These are phyloP conservation scores for Enteromius argenteus DNA, from an alignment of 2,797 vertebrate species.

Conservation along the genomic window DNA sequence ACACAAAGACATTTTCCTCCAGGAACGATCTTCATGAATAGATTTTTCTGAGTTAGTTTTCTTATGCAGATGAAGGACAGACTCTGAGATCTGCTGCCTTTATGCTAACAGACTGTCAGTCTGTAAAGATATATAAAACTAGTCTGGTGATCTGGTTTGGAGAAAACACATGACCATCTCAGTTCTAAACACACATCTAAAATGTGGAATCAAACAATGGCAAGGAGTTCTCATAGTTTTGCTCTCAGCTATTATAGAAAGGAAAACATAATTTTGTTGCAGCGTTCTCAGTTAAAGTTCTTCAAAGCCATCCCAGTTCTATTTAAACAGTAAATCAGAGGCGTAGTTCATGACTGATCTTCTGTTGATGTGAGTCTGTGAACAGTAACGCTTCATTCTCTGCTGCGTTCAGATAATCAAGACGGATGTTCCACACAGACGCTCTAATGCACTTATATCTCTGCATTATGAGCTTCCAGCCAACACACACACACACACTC, in stretches of 20 bases:
- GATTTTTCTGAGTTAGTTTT: background rate
- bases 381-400: background rate
- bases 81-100: background rate
- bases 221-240: background rate
- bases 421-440: background rate
- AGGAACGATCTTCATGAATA: background rate
- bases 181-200: background rate
- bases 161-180: background rate
- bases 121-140: background rate
- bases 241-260: background rate
- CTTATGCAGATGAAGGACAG: background rate
- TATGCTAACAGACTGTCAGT: background rate
- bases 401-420: background rate
- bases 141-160: background rate
- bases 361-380: background rate
- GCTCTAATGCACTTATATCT: background rate
- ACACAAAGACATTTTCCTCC: background rate
- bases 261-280: background rate
- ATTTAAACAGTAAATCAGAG: background rate
- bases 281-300: background rate
- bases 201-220: background rate
- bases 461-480: background rate
- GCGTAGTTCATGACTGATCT: background rate
- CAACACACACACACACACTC: background rate
- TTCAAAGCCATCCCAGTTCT: background rate